Conservation (phyloP, 2,113 vertebrate genomes). For the Cromileptes altivelis region DNA sequence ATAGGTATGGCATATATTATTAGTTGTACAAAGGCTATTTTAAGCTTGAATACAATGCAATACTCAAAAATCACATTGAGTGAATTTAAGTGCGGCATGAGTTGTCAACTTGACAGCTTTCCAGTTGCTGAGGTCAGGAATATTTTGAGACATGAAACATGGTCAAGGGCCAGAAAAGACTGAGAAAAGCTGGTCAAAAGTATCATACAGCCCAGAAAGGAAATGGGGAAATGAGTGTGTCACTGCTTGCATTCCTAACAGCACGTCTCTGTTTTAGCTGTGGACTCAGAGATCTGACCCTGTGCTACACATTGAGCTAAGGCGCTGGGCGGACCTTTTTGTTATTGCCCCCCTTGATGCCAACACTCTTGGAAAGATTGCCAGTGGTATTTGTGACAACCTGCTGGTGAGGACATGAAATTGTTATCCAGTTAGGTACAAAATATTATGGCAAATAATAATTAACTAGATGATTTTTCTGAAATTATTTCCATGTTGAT, state of each 20-base stretch:
- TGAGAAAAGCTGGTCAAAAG: conserved; percentile 30
- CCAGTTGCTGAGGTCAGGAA: conserved; percentile 5
- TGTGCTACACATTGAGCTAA: conserved; percentile 94
- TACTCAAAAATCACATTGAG: background rate
- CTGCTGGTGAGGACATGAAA: conserved; percentile 89
- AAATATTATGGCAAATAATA: background rate
- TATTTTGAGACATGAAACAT: conserved; percentile 15
- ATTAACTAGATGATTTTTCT: background rate
- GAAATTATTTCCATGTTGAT: background rate
- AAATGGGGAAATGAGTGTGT: conserved; percentile 6
- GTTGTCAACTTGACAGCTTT: background rate
- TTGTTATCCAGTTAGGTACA: background rate
- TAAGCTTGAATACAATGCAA: conserved; percentile 4
- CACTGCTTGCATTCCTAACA: background rate
- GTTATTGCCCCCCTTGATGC: conserved; percentile 95
- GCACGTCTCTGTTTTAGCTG: conserved; percentile 79
- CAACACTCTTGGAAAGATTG: conserved; percentile 96
- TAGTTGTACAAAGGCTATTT: background rate
- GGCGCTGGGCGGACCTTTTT: conserved; percentile 95
- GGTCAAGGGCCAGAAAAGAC: background rate
- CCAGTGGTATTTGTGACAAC: conserved; percentile 96
- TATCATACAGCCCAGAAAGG: background rate
- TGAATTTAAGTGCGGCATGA: background rate
- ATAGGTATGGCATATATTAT: background rate
- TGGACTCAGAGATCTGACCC: conserved; percentile 92